Base-by-base conservation (phyloP, 2,797 vertebrate genomes). In the Loris lydekkerianus region DNA sequence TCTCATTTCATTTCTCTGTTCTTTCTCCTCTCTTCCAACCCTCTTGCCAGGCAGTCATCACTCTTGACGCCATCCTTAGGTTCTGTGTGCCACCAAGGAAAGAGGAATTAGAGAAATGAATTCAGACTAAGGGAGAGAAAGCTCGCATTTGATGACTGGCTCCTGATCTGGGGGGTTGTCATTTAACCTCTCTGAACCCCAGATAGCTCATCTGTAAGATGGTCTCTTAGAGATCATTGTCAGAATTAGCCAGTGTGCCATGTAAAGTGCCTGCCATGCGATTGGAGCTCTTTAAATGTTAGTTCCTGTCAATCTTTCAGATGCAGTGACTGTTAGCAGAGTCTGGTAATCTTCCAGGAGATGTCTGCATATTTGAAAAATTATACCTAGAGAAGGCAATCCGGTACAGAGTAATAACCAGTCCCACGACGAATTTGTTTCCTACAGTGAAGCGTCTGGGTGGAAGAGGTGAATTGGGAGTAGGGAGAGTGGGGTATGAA, bases 1-100 rank as follows among this genome's bases (percentile, higher is more conserved):
- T 96, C 49, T 84, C 49, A 18, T 85, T 96, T 95, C 86, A 58
- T 84, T 76, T 92, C 90, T 97, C 89, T 86, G 82, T 78, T 96
- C 60, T 70, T 46, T 56, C 49, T 56, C 20, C 70, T 82, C 56
- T 15, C 56, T 93, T 93, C 91, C 61, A 87, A 76, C 60, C 63
- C 58, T 92, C 82, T 49, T 75, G 75, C 78, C 95, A 86, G 86
- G 75, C 86, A 89, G 40, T 61, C n/a, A n/a, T 70, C 46, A n/a
- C 23, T 93, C 81, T 73, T 3, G 7, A 87, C 77, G 75, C 60
- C 46, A 53, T 81, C 88, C 23, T 67, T 83, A 37, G 87, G 82
- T 46, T 72, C 63, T 69, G 29, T 78, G 67, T 37, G 34, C 58
- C 60, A 15, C 31, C 18, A 40, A 83, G 82, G 69, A 88, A 73